Evolutionary conservation across 2,888 invertebrate species (phyloP), one percentile per base, ranked within the genome.

Genomic region (Octonoba sinensis): DNA sequence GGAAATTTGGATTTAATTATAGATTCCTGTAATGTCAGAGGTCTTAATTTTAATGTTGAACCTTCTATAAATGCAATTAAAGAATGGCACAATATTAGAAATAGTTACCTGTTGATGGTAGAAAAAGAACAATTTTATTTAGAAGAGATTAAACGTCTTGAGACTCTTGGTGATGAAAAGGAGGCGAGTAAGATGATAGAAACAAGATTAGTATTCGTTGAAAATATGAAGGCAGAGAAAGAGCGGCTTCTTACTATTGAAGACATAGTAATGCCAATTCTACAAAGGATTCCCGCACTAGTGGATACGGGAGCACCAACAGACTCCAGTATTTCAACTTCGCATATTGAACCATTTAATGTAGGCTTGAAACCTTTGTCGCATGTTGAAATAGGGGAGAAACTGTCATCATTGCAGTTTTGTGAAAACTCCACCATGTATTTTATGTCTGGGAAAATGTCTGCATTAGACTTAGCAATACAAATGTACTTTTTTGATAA

Each of bases 271-370:
- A 60, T 83, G 44, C 77, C 82, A 20, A 16, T 72, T 13, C 18
- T 83, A 22, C 60, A 56, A 46, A 60, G 46, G 54, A 73, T 83
- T 22, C 82, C 82, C 24, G 72, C 77, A 54, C 15, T 62, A 3
- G 15, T 77, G 1, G 27, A 73, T 54, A 8, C 15, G 15, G 36
- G 3, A 12, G 67, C 82, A 3, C 82, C 82, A 13, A 12, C 24
- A 54, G 22, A 57, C 16, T 49, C n/a, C 11, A 54, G 64, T 49
- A 15, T 49, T 66, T 15, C 46, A 46, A 27, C 62, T 13, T 27
- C 22, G 12, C 15, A 20, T 36, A 2, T 12, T n/a, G 27, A 56
- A 11, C 47, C 57, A 4, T 3, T 22, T 6, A 49, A 46, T 4
- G 8, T 3, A 6, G 15, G 62, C 2, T 20, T 44, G 3, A 12